These are phyloP conservation scores for Sinocyclocheilus anshuiensis DNA, from an alignment of 2,113 vertebrate genomes.

Conservation along the genomic window DNA sequence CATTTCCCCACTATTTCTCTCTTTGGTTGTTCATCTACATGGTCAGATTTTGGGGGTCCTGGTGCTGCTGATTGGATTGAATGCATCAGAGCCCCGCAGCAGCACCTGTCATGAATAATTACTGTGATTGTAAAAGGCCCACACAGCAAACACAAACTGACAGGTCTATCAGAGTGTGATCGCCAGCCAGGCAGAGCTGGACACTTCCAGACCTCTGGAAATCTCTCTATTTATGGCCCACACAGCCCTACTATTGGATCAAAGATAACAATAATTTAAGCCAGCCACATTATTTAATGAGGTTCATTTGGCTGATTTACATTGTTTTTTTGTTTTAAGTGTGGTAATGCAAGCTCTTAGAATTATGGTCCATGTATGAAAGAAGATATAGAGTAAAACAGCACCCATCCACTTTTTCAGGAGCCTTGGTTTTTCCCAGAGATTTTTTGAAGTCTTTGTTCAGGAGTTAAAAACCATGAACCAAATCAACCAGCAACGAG, in stretches of 20 bases:
- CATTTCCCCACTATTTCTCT: not conserved
- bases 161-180: slow-evolving; percentile 62
- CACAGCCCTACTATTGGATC: not conserved
- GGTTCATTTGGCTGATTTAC: slow-evolving; percentile 26
- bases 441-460: too few species aligned
- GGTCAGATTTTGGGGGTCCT: not conserved
- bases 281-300: slow-evolving; percentile 29
- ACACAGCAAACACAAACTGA: slow-evolving; percentile 64
- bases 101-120: slow-evolving; percentile 71
- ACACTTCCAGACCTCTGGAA: slow-evolving; percentile 23
- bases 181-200: slow-evolving; percentile 14
- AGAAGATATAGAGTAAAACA: not conserved
- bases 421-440: not conserved
- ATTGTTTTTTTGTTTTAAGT: not conserved
- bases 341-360: not conserved
- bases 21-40: not conserved
- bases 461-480: too few species aligned
- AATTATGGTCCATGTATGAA: not conserved
- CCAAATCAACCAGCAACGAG: too few species aligned
- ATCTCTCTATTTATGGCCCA: slow-evolving; percentile 42
- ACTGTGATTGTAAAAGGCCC: slow-evolving; percentile 47
- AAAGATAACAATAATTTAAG: not conserved
- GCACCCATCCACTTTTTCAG: not conserved
- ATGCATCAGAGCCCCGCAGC: slow-evolving; percentile 20
- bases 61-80: slow-evolving; percentile 10